Base-by-base conservation (phyloP, 2,888 invertebrate species). In the Tetramorium bicarinatum region DNA sequence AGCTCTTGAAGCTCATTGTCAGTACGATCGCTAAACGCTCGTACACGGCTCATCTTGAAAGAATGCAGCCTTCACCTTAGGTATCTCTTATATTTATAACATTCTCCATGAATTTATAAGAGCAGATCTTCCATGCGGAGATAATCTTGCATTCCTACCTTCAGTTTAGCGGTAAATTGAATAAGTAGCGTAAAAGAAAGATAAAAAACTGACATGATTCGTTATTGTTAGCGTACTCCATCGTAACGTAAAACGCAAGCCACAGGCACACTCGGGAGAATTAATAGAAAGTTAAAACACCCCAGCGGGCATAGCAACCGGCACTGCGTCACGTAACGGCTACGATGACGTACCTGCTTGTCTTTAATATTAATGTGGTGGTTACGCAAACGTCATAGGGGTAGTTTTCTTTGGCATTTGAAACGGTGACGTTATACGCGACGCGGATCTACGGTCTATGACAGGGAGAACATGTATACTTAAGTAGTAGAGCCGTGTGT, bases 341-440 rank as follows among this genome's bases (percentile, higher is more conserved):
- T 25, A 47, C 47, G 71, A 61, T 56, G 79, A 80, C 72, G 71
- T 71, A 56, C 34, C 56, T 18, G 13, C 15, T 47, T 18, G 72
- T 13, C 25, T 67, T 80, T 80, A 80, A 71, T 80, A 71, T 80
- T 80, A 80, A 80, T 80, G 72, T 8, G 56, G 11, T 59, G 15
- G 38, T 71, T 59, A 71, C 18, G 71, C 79, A 80, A 71, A 80
- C 79, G 79, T 80, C 79, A 80, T 38, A 80, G 21, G 47, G 18
- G 47, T 80, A 80, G 44, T 80, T 80, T 72, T 80, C 79, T 80
- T 47, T 80, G 79, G 41, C 72, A 80, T 80, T 80, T 80, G 59
- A 59, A 80, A 71, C 47, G 38, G 47, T 80, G 79, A 80, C 79
- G 79, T 76, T 76, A 49, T 67, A 47, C 29, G 15, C 34, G 54